Evolutionary conservation across 2,113 vertebrate genomes (phyloP).

Genomic region (Hippoglossus stenolepis): DNA sequence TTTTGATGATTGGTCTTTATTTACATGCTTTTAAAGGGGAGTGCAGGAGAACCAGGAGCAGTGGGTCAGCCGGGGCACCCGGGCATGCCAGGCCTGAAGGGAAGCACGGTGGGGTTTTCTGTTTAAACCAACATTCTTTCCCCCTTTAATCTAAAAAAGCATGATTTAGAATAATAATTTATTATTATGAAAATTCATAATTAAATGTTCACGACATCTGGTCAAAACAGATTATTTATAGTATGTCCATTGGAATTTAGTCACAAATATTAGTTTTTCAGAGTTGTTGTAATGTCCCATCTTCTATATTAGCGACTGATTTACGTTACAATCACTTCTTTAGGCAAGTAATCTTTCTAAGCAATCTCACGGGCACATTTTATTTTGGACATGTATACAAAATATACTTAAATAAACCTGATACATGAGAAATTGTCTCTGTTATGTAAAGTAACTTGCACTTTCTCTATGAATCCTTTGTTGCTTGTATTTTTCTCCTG

Average conservation of each 20-base stretch:
- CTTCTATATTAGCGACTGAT: not conserved
- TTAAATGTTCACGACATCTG: no score
- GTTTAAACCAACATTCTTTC: not conserved
- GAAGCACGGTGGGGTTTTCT: slow-evolving; percentile 84
- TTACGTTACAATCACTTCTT: no score
- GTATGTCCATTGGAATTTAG: not conserved
- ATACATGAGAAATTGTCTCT: no score
- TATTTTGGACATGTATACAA: no score
- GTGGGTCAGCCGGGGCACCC: slow-evolving; percentile 90
- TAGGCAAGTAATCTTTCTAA: no score
- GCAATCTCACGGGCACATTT: no score
- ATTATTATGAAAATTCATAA: no score
- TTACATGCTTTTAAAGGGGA: slow-evolving; percentile 82
- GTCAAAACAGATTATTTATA: not conserved
- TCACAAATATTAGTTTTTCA: not conserved
- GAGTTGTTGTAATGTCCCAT: not conserved
- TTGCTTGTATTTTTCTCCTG: not conserved
- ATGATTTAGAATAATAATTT: no score
- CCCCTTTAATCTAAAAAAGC: not conserved
- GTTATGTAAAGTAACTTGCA: no score
- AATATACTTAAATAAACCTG: no score
- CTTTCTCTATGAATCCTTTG: no score
- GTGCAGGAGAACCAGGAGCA: slow-evolving; percentile 83
- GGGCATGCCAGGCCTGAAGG: slow-evolving; percentile 88
- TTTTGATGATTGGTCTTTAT: slow-evolving; percentile 18